Conservation (phyloP, 2,888 invertebrate species). For the Bimastos eiseni region DNA sequence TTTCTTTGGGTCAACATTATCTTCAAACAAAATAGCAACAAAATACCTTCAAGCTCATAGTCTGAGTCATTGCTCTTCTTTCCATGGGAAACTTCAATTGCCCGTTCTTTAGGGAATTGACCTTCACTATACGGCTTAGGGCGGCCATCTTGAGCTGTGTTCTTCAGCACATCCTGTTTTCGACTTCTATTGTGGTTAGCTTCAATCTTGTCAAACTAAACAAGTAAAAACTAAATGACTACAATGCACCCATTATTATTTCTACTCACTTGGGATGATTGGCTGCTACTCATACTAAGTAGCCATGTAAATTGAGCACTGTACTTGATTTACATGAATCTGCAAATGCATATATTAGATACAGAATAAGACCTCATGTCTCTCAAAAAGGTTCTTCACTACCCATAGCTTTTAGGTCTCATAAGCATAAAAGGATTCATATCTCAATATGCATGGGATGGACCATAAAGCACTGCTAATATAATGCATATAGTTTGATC, state of each 20-base stretch:
- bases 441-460: too few species aligned
- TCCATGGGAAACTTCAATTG: background rate
- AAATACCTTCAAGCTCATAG: background rate
- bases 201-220: background rate
- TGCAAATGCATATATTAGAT: too few species aligned
- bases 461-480: too few species aligned
- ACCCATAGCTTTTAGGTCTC: too few species aligned
- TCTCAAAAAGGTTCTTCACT: too few species aligned
- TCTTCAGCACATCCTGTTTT: background rate
- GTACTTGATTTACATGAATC: too few species aligned
- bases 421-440: too few species aligned
- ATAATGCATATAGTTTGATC: too few species aligned
- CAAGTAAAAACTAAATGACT: background rate
- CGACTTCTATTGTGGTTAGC: background rate
- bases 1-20: too few species aligned
- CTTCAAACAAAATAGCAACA: background rate
- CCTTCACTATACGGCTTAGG: background rate
- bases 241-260: background rate
- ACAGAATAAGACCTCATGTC: too few species aligned
- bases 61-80: constrained; percentile 4
- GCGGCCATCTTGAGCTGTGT: background rate
- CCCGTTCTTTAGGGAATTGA: background rate
- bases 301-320: too few species aligned
- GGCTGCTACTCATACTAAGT: background rate
- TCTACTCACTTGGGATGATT: background rate